Conservation (phyloP, 2,888 invertebrate species). For the Amphipoea oculea region DNA sequence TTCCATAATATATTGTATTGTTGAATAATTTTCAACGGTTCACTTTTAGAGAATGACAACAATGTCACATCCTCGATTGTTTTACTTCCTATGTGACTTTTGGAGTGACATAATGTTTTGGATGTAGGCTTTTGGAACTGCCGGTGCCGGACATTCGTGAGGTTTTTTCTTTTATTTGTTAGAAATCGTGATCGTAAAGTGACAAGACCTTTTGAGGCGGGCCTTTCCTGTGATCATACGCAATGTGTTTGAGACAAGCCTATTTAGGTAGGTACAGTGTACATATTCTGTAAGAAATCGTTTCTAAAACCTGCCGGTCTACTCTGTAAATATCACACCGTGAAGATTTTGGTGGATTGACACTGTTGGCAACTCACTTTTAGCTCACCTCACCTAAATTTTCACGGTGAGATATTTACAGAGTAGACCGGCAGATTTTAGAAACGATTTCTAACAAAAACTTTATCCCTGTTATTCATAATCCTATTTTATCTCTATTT, state of each 20-base stretch:
- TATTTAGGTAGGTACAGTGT: no score
- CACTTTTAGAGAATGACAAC: conserved; percentile 20
- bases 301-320: no score
- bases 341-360: no score
- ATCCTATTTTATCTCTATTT: no score
- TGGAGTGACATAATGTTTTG: no score
- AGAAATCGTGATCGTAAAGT: neutral
- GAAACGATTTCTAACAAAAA: neutral
- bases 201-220: neutral
- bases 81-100: conserved; percentile 33
- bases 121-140: neutral
- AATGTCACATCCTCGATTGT: conserved; percentile 28
- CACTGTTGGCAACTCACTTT: no score
- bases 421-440: no score
- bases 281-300: no score
- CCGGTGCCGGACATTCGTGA: neutral
- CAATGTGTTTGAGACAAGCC: neutral
- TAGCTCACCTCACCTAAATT: no score
- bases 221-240: neutral
- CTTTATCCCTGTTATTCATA: no score
- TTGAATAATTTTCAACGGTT: conserved; percentile 40
- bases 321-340: no score
- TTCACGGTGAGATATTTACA: no score
- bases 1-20: conserved; percentile 31
- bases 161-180: neutral